A percentile compares a stretch with the other conserved stretches of the same genome.
Evolutionary conservation across 2,888 invertebrate species (phyloP).

Genomic region (Mythimna vitellina): DNA sequence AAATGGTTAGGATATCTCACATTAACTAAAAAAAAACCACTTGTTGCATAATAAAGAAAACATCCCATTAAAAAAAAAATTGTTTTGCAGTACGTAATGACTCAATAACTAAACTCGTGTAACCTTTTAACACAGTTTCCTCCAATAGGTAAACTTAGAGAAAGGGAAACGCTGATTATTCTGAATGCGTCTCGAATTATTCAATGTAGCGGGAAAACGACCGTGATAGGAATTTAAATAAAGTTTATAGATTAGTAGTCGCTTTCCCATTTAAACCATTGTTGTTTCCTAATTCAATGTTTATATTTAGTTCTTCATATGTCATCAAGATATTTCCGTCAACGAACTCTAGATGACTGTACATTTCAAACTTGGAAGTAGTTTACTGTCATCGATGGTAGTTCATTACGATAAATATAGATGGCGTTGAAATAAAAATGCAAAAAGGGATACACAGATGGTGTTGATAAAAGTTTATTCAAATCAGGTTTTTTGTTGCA

Average conservation of each 20-base stretch:
- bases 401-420: conserved; percentile 72
- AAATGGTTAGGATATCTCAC: neutral
- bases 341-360: conserved; percentile 8
- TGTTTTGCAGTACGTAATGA: neutral
- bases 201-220: conserved; percentile 77
- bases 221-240: conserved; percentile 76
- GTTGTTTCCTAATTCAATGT: conserved; percentile 47
- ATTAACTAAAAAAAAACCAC: neutral
- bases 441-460: conserved; percentile 70
- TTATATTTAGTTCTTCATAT: conserved; percentile 36
- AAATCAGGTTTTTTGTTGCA: neutral
- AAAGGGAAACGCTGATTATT: conserved; percentile 76
- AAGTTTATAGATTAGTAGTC: conserved; percentile 63
- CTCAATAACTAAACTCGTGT: conserved; percentile 10
- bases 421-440: conserved; percentile 74
- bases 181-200: conserved; percentile 77
- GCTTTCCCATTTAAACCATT: conserved; percentile 71
- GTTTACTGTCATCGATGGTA: conserved; percentile 43
- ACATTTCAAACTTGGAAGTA: conserved; percentile 21
- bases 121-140: conserved; percentile 47
- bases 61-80: neutral
- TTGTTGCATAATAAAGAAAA: neutral
- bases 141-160: conserved; percentile 59
- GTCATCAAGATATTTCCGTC: neutral
- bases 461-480: conserved; percentile 52